phyloP scores from a whole-genome alignment of 2,888 invertebrate species.

The Entomobrya proxima region DNA sequence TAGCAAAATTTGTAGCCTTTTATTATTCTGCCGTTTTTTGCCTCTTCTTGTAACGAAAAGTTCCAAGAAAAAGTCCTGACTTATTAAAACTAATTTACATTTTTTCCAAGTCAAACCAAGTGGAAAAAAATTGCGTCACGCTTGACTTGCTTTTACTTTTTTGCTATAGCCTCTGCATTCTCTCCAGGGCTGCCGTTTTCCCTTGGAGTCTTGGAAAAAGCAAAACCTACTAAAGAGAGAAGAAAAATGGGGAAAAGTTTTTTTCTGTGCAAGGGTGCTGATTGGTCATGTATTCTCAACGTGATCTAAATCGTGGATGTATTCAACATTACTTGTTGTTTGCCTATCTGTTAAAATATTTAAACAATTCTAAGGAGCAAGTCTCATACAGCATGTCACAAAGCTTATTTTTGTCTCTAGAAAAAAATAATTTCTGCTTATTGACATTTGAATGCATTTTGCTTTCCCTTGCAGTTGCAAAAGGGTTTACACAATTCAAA shows the following conservation, averaged over 20 bases:
- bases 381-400: too few species aligned
- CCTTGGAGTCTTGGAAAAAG: background rate
- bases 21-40: background rate
- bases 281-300: constrained; percentile 37
- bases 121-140: constrained; percentile 51
- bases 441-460: too few species aligned
- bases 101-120: constrained; percentile 53
- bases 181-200: background rate
- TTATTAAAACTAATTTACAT: constrained; percentile 67
- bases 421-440: too few species aligned
- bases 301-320: too few species aligned
- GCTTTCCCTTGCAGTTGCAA: too few species aligned
- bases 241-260: constrained; percentile 30
- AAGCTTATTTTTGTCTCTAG: too few species aligned
- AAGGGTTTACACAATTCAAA: too few species aligned
- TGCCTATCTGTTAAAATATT: too few species aligned
- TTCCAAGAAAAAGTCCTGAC: constrained; percentile 31
- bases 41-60: background rate
- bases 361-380: too few species aligned
- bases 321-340: too few species aligned
- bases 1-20: too few species aligned
- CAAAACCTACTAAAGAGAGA: background rate
- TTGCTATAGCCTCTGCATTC: background rate
- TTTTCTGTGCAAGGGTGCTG: constrained; percentile 23
- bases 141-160: constrained; percentile 37